Conservation (phyloP, 2,888 invertebrate genomes). For the Meganola albula region DNA sequence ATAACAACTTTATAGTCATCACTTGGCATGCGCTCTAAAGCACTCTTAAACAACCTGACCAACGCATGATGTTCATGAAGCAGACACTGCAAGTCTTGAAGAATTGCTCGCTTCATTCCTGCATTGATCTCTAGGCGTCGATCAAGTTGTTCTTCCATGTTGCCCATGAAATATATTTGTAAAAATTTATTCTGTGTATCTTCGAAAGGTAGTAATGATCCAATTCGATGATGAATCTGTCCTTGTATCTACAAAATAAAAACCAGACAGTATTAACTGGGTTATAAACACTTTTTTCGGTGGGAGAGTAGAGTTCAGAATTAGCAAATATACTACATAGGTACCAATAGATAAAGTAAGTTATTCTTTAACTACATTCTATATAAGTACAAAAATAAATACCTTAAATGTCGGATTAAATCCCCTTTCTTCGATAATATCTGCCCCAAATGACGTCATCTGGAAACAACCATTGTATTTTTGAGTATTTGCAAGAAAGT, state of each 20-base stretch:
- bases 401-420: constrained; percentile 29
- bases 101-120: constrained; percentile 25
- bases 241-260: constrained; percentile 12
- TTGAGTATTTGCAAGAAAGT: constrained; percentile 38
- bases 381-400: no score
- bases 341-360: no score
- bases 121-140: constrained; percentile 22
- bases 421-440: constrained; percentile 35
- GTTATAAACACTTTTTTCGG: constrained; percentile 4
- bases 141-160: constrained; percentile 22
- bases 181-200: constrained; percentile 28
- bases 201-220: constrained; percentile 20
- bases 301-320: no score
- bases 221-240: constrained; percentile 28
- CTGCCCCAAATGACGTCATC: no score
- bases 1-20: constrained; percentile 33
- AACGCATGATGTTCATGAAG: constrained; percentile 30
- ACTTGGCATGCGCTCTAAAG: constrained; percentile 22
- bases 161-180: constrained; percentile 36
- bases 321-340: no score
- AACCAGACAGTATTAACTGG: neutral
- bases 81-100: constrained; percentile 30
- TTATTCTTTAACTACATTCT: no score
- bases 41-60: no score
- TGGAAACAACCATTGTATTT: constrained; percentile 38